Conservation (phyloP, 2,113 vertebrate species). For the Eonycteris spelaea region DNA sequence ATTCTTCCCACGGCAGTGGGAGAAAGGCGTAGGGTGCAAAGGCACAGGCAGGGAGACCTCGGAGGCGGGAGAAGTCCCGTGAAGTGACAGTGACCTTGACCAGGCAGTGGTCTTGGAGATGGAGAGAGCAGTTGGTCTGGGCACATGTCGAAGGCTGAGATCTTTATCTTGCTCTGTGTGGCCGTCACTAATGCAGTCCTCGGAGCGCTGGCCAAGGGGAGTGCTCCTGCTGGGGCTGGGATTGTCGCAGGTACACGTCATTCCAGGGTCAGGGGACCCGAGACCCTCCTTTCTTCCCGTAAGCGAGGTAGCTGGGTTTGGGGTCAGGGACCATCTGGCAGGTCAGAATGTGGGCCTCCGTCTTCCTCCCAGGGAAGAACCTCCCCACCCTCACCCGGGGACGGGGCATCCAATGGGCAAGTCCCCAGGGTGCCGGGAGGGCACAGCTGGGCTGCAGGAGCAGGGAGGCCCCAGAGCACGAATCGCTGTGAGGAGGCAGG, state of each 20-base stretch:
- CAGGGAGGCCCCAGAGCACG: neutral
- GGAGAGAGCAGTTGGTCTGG: neutral
- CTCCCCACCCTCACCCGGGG: neutral
- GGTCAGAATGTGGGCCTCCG: neutral
- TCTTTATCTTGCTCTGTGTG: neutral
- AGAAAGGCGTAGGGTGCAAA: neutral
- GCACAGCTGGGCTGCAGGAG: neutral
- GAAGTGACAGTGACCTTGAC: neutral
- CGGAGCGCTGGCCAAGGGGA: fast-evolving
- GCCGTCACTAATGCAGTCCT: fast-evolving
- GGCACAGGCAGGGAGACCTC: no score
- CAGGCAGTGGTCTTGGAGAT: fast-evolving
- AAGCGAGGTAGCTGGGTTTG: neutral
- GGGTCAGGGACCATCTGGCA: neutral
- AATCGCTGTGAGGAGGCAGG: conserved; percentile 6
- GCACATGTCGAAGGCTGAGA: neutral
- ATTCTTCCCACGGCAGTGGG: neutral
- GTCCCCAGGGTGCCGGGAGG: fast-evolving
- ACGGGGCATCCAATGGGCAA: fast-evolving
- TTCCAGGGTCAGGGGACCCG: neutral
- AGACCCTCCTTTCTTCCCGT: neutral
- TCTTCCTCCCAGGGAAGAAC: neutral
- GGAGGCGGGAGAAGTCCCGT: neutral
- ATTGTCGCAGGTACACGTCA: neutral
- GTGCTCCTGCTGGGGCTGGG: neutral